Conservation (phyloP, 2,113 vertebrate genomes). For the Ammospiza caudacuta region DNA sequence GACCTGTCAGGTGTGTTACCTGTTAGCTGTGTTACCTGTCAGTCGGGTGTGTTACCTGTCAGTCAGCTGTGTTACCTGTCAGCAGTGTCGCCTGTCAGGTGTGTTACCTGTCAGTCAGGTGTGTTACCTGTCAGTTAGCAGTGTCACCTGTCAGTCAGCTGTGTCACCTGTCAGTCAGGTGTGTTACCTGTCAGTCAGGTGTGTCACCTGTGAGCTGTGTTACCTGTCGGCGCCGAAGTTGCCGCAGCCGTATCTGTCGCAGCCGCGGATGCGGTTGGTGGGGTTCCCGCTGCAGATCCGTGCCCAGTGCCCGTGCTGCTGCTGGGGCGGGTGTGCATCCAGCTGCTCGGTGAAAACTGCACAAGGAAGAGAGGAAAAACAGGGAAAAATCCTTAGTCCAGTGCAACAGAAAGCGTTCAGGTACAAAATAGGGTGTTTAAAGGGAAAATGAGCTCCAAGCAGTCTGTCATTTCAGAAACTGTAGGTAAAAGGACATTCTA, state of each 20-base stretch:
- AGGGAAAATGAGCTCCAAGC: neutral
- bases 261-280: conserved; percentile 65
- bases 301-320: conserved; percentile 47
- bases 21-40: too few species aligned
- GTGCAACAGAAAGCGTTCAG: neutral
- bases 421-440: neutral
- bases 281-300: conserved; percentile 65
- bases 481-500: neutral
- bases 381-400: neutral
- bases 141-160: too few species aligned
- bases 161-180: too few species aligned
- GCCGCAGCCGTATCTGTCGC: conserved; percentile 69
- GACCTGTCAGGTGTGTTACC: too few species aligned
- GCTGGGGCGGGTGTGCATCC: neutral
- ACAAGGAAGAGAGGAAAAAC: neutral
- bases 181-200: too few species aligned
- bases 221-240: conserved; percentile 57
- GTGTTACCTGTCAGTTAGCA: too few species aligned
- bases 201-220: fast-evolving
- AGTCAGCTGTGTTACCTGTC: too few species aligned
- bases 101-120: too few species aligned
- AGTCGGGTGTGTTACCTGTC: too few species aligned
- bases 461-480: neutral
- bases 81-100: too few species aligned
- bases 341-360: conserved; percentile 8